A percentile compares a stretch with the other conserved stretches of the same genome.
These are phyloP conservation scores for Astreopora myriophthalma DNA, from an alignment of 64 coral and sea anemone species.

Conservation along the genomic window DNA sequence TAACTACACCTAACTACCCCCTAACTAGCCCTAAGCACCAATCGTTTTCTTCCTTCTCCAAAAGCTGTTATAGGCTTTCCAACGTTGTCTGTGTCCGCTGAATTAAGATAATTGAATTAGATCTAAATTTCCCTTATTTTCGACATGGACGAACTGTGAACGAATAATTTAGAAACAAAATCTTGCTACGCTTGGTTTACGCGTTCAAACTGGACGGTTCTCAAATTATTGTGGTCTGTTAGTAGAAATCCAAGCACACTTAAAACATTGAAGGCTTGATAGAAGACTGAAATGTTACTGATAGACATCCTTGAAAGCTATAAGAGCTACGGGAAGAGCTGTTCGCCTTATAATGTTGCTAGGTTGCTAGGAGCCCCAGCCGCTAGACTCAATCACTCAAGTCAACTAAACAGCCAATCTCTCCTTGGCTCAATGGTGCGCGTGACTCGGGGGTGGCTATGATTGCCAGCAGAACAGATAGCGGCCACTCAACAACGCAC, in stretches of 20 bases:
- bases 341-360: no score
- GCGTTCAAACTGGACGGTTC: not conserved
- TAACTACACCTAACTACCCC: no score
- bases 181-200: not conserved
- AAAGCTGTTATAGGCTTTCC: not conserved
- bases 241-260: not conserved
- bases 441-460: not conserved
- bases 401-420: not conserved
- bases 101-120: not conserved
- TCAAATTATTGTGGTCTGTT: not conserved
- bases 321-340: no score
- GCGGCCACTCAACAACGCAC: not conserved
- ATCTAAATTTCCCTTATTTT: not conserved
- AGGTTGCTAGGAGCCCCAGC: no score
- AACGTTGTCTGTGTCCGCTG: no score
- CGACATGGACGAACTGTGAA: not conserved
- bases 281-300: not conserved
- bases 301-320: no score
- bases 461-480: not conserved
- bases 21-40: not conserved
- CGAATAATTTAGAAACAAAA: not conserved
- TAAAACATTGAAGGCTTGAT: not conserved
- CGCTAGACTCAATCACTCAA: no score
- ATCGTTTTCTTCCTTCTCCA: not conserved
- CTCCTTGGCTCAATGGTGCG: no score